These are phyloP conservation scores for Diprion similis DNA, from an alignment of 1,140 invertebrate genomes.

Conservation along the genomic window DNA sequence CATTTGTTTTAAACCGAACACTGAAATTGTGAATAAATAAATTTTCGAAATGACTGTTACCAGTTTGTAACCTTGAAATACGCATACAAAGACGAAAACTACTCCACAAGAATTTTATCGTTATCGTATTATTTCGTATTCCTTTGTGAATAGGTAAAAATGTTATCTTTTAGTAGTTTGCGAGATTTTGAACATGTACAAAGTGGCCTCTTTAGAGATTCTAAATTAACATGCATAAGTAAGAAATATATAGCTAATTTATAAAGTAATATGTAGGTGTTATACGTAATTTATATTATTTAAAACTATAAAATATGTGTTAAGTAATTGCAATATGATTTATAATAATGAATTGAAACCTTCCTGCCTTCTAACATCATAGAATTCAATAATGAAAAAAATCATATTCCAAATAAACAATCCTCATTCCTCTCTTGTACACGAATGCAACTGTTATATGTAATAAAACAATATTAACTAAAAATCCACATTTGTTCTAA, in stretches of 20 bases:
- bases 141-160: neutral
- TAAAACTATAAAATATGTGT: neutral
- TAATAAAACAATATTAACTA: no score
- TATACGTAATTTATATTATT: slow-evolving; percentile 1
- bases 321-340: neutral
- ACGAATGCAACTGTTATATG: no score
- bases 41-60: neutral
- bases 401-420: no score
- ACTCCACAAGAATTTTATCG: neutral
- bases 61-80: neutral
- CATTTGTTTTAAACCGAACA: neutral
- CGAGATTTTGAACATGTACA: no score
- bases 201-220: neutral
- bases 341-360: neutral
- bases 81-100: neutral
- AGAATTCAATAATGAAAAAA: no score
- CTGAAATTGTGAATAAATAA: slow-evolving; percentile 1
- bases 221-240: neutral
- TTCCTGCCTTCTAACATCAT: no score
- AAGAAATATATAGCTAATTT: neutral
- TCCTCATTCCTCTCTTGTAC: no score
- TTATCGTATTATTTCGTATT: neutral
- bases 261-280: neutral
- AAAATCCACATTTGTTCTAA: no score
- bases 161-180: neutral